Evolutionary conservation across 2,797 vertebrate genomes (phyloP).

Genomic region (Vespertilio murinus): DNA sequence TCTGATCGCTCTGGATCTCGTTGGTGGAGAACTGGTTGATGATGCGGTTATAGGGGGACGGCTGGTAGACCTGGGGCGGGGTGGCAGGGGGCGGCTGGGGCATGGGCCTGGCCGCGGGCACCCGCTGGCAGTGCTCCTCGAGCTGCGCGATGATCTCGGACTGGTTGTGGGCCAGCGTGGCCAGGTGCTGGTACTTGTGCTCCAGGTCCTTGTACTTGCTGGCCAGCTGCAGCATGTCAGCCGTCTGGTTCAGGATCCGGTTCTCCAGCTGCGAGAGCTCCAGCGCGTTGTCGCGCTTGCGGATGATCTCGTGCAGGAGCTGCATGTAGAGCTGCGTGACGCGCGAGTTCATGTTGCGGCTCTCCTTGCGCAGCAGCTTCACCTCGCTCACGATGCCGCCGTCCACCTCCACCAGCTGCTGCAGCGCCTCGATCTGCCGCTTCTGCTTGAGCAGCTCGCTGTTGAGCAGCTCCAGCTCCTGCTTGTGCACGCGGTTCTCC

Average conservation of each 20-base stretch:
- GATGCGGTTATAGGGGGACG: constrained; percentile 89
- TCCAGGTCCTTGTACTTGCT: constrained; percentile 97
- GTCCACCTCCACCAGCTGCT: constrained; percentile 98
- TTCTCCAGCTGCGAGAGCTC: constrained; percentile 98
- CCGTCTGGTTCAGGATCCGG: constrained; percentile 97
- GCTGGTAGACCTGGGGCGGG: constrained; percentile 89
- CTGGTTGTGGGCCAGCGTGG: constrained; percentile 95
- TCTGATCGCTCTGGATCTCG: constrained; percentile 97
- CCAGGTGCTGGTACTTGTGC: constrained; percentile 96
- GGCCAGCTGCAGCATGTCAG: constrained; percentile 95
- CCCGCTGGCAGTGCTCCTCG: constrained; percentile 94
- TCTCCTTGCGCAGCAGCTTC: constrained; percentile 97
- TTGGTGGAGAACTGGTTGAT: constrained; percentile 95
- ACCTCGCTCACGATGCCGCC: constrained; percentile 98
- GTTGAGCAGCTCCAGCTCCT: constrained; percentile 95
- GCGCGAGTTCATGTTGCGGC: constrained; percentile 98
- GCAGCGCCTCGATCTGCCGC: constrained; percentile 96
- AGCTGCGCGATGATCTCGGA: constrained; percentile 92
- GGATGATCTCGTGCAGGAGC: constrained; percentile 97
- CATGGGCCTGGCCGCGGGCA: constrained; percentile 80
- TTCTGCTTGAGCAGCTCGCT: constrained; percentile 97
- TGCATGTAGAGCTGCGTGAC: constrained; percentile 99
- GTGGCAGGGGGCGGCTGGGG: constrained; percentile 86
- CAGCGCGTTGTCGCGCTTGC: constrained; percentile 96
- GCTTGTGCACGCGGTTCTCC: constrained; percentile 95